phyloP scores from a whole-genome alignment of 2,888 invertebrate genomes.

The Acrocyrtus sp. region DNA sequence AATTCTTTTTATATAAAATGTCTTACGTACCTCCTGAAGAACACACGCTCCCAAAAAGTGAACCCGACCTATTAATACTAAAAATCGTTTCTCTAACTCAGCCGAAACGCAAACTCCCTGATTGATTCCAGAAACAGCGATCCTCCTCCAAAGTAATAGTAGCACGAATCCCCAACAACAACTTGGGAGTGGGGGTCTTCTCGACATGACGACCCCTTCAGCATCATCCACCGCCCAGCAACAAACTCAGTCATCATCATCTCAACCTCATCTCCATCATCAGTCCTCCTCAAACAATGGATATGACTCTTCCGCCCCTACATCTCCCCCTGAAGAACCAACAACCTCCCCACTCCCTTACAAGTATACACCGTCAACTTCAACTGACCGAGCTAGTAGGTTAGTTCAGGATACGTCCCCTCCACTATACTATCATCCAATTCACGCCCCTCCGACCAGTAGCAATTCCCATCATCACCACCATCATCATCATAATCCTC shows the following conservation, averaged over 20 bases:
- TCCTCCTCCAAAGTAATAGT: neutral
- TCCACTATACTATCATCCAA: neutral
- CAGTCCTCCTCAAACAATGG: no score
- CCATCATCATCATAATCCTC: slow-evolving; percentile 22
- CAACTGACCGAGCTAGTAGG: neutral
- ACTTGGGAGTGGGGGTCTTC: slow-evolving; percentile 15
- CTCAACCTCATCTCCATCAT: neutral
- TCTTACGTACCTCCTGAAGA: no score
- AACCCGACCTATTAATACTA: no score
- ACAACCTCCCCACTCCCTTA: slow-evolving; percentile 6
- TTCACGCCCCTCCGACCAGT: neutral
- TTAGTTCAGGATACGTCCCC: neutral
- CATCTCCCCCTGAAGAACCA: slow-evolving; percentile 9
- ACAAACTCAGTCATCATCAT: no score
- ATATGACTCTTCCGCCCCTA: slow-evolving; percentile 38
- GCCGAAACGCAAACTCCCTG: no score
- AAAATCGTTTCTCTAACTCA: no score
- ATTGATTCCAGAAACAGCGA: slow-evolving; percentile 24
- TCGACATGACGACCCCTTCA: slow-evolving; percentile 52
- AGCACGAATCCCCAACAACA: neutral
- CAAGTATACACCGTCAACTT: slow-evolving; percentile 7
- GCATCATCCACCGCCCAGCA: slow-evolving; percentile 29
- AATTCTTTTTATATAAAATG: no score
- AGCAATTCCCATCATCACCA: slow-evolving; percentile 9
- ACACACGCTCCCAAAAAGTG: no score